A percentile compares a stretch with the other conserved stretches of the same genome.
Conservation (phyloP, 2,113 vertebrate genomes). For the Daboia siamensis region DNA sequence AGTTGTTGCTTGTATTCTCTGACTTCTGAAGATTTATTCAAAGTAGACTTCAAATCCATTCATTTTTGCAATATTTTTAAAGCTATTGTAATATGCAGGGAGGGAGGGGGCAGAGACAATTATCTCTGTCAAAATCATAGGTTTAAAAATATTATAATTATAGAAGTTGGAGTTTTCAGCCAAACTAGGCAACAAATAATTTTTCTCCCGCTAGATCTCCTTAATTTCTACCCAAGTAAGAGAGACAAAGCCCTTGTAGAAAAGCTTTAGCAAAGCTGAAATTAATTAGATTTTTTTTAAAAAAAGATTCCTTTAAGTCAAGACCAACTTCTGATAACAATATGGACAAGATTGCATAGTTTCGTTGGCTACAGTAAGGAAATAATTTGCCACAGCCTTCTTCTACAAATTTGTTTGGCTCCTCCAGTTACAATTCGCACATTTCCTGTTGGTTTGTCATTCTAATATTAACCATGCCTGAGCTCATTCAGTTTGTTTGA, state of each 20-base stretch:
- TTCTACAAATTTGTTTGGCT: background rate
- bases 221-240: background rate
- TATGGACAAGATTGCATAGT: background rate
- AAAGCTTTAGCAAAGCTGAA: background rate
- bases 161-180: background rate
- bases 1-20: background rate
- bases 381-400: background rate
- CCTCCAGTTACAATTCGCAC: background rate
- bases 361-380: background rate
- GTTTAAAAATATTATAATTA: background rate
- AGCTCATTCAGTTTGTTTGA: background rate
- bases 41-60: background rate
- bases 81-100: background rate
- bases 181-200: background rate
- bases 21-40: background rate
- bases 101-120: background rate
- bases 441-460: background rate
- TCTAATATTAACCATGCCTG: background rate
- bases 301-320: background rate
- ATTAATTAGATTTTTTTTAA: background rate
- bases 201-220: background rate
- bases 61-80: background rate
- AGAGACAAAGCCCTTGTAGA: background rate
- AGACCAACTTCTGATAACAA: background rate
- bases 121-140: background rate